Conservation (phyloP, 2,797 vertebrate genomes). For the Dallia pectoralis region DNA sequence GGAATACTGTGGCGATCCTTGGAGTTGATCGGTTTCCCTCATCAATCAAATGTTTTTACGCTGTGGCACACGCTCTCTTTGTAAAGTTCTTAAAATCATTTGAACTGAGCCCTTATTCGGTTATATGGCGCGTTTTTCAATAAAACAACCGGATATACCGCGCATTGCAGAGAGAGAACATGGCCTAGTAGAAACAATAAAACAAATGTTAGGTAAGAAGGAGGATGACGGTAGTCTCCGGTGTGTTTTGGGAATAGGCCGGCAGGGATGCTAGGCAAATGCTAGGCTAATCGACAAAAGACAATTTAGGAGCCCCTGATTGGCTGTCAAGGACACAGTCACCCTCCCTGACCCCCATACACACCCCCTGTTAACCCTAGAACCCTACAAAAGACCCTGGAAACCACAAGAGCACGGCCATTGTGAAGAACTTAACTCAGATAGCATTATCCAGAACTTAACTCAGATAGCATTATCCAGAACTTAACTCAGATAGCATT, state of each 20-base stretch:
- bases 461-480: slow-evolving; percentile 11
- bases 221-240: not conserved
- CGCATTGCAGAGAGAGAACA: not conserved
- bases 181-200: not conserved
- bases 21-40: slow-evolving; percentile 68
- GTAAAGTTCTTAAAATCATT: slow-evolving; percentile 69
- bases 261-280: not conserved
- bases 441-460: slow-evolving; percentile 29
- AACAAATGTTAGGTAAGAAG: not conserved
- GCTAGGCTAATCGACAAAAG: not conserved
- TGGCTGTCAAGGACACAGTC: slow-evolving; percentile 14
- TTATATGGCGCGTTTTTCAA: slow-evolving; percentile 22
- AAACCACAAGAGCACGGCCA: not conserved
- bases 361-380: slow-evolving; percentile 17
- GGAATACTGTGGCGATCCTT: slow-evolving; percentile 64
- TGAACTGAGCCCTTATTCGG: slow-evolving; percentile 61
- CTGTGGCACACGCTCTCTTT: slow-evolving; percentile 45
- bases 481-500: slow-evolving; percentile 23
- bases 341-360: slow-evolving; percentile 22
- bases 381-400: not conserved
- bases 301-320: not conserved
- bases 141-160: not conserved
- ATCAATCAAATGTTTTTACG: slow-evolving; percentile 59
- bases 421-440: not conserved
- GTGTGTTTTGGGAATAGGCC: not conserved